Conservation (phyloP, 2,888 invertebrate genomes). For the Nomada hirtipes region DNA sequence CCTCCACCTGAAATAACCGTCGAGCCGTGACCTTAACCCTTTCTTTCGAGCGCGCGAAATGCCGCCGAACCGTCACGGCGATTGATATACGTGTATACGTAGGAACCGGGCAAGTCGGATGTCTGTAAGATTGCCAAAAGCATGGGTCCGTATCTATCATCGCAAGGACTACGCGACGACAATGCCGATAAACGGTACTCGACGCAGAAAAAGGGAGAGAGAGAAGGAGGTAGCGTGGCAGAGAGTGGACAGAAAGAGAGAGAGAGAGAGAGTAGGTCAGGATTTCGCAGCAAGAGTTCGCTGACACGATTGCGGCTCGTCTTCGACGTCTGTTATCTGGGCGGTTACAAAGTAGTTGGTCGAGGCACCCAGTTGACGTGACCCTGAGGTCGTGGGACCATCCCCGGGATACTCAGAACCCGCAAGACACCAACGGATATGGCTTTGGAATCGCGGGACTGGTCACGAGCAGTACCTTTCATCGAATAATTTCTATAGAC, state of each 20-base stretch:
- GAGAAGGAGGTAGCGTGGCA: not conserved
- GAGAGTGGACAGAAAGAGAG: not conserved
- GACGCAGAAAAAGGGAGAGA: not conserved
- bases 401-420: too few relatives aligned
- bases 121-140: slow-evolving; percentile 53
- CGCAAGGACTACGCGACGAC: slow-evolving; percentile 19
- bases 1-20: slow-evolving; percentile 41
- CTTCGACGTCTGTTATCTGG: not conserved
- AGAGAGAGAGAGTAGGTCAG: slow-evolving; percentile 16
- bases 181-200: slow-evolving; percentile 50
- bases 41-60: slow-evolving; percentile 17
- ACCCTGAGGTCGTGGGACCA: too few relatives aligned
- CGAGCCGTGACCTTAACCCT: slow-evolving; percentile 56
- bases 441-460: too few relatives aligned
- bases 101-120: slow-evolving; percentile 1
- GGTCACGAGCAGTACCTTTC: too few relatives aligned
- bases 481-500: too few relatives aligned
- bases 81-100: slow-evolving; percentile 21
- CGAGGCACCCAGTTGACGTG: too few relatives aligned
- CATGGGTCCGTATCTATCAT: slow-evolving; percentile 21
- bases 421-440: too few relatives aligned
- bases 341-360: too few relatives aligned
- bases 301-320: slow-evolving; percentile 20
- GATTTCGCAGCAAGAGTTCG: slow-evolving; percentile 36
- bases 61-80: slow-evolving; percentile 38